Evolutionary conservation across 2,797 vertebrate genomes (phyloP), one percentile per base, ranked within the genome.

Genomic region (Potorous gilbertii): DNA sequence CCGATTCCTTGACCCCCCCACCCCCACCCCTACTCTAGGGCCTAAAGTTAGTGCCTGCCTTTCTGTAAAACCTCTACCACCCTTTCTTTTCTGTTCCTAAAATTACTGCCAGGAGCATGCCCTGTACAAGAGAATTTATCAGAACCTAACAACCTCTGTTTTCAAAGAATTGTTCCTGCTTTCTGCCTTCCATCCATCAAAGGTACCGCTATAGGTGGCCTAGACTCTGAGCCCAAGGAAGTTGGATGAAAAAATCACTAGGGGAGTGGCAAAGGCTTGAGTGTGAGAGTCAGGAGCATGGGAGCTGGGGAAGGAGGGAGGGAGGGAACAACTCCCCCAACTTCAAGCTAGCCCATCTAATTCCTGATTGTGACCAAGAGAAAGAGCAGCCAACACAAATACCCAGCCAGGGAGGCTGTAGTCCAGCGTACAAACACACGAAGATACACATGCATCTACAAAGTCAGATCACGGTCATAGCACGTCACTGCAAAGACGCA

Each of bases 331-430:
- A 31, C 2, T 81, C 66, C 34, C 21, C 21, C 74, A 81, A 46
- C 56, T 90, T 40, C 94, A 92, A 94, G 28, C 55, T 59, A 94
- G 93, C 92, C 94, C 94, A 62, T 74, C 66, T 50, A 87, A 87
- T 94, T 92, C 87, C 57, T 28, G 50, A 94, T 87, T 1, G 56
- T 94, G 97, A 96, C 97, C 96, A 89, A 93, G 90, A 94, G 87
- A 91, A 91, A 89, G 90, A 50, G 90, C 0, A 56, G 87, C 95
- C 96, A 97, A 94, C 40, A 92, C 54, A 94, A 97, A 97, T 90
- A 97, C 91, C 62, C 29, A 90, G 91, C 89, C 89, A n/a, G 95
- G 96, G 95, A 94, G 95, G 2, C 24, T 50, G 59, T 16, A 34
- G 59, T 34, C 59, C 18, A 27, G 9, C 1, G 74, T 87, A 92